A percentile compares a stretch with the other conserved stretches of the same genome.
Conservation (phyloP, 2,113 vertebrate genomes). For the Eidolon helvum region DNA sequence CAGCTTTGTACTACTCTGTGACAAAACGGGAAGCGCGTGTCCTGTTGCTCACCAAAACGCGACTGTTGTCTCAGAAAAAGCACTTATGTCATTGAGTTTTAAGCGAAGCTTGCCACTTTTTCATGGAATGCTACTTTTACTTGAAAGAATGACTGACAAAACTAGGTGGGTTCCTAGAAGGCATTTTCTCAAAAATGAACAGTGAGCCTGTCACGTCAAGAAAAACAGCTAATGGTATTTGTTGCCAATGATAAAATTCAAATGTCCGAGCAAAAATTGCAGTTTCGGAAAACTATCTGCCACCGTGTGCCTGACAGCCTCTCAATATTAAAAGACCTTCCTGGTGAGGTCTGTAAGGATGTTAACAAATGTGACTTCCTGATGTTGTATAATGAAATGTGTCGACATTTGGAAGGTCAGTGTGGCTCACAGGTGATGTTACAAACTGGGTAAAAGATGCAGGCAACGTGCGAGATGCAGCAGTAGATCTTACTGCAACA, state of each 20-base stretch:
- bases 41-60: background rate
- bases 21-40: background rate
- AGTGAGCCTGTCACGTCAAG: slow-evolving; percentile 6
- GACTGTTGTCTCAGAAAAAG: background rate
- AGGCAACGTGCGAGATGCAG: background rate
- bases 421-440: background rate
- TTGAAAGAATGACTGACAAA: background rate
- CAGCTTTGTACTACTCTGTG: too few relatives aligned
- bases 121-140: background rate
- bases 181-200: slow-evolving; percentile 20
- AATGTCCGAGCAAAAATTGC: background rate
- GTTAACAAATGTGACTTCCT: background rate
- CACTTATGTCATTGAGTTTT: too few relatives aligned
- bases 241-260: background rate
- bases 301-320: background rate
- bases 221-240: background rate
- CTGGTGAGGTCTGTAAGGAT: background rate
- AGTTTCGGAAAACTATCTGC: background rate
- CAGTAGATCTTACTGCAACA: background rate
- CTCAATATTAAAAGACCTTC: background rate
- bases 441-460: background rate
- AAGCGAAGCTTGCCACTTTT: background rate
- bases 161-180: background rate
- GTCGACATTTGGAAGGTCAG: background rate
- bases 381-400: background rate